Percentiles rank a stretch among this genome's conserved stretches.
phyloP scores from a whole-genome alignment of 1,140 invertebrate genomes.

The Lordiphosa collinella region DNA sequence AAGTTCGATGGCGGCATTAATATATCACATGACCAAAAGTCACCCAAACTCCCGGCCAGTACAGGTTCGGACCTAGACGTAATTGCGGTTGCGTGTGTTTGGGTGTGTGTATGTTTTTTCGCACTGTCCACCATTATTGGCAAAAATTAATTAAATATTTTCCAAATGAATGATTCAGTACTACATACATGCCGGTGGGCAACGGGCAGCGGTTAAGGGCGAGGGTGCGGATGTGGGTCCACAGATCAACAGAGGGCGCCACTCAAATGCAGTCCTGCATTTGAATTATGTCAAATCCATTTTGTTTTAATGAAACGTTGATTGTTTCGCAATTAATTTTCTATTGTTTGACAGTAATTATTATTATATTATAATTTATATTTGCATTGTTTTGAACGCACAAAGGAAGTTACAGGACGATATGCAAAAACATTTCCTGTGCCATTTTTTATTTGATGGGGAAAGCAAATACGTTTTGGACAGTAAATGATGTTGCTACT shows the following conservation, averaged over 20 bases:
- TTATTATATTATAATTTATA: constrained; percentile 76
- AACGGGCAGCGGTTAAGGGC: neutral
- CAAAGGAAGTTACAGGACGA: constrained; percentile 9
- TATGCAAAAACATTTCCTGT: constrained; percentile 38
- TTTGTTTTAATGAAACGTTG: constrained; percentile 79
- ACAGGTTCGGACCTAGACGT: constrained; percentile 14
- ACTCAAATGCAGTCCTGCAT: constrained; percentile 73
- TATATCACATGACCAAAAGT: constrained; percentile 70
- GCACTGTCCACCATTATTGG: constrained; percentile 70
- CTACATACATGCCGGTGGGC: constrained; percentile 26
- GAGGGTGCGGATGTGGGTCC: neutral
- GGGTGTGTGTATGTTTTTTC: constrained; percentile 39
- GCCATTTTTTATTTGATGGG: neutral
- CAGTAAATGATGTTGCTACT: neutral
- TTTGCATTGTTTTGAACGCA: constrained; percentile 53
- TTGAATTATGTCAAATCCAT: constrained; percentile 79
- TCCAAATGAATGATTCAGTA: constrained; percentile 76
- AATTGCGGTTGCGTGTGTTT: constrained; percentile 52
- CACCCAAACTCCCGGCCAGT: constrained; percentile 18
- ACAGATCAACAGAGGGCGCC: constrained; percentile 31
- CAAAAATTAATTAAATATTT: constrained; percentile 79
- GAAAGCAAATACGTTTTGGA: neutral
- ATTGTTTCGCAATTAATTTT: constrained; percentile 78
- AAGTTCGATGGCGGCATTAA: constrained; percentile 62
- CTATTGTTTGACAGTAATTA: constrained; percentile 78